These are phyloP conservation scores for Andrena praecox DNA, from an alignment of 2,888 invertebrate species.

Conservation along the genomic window DNA sequence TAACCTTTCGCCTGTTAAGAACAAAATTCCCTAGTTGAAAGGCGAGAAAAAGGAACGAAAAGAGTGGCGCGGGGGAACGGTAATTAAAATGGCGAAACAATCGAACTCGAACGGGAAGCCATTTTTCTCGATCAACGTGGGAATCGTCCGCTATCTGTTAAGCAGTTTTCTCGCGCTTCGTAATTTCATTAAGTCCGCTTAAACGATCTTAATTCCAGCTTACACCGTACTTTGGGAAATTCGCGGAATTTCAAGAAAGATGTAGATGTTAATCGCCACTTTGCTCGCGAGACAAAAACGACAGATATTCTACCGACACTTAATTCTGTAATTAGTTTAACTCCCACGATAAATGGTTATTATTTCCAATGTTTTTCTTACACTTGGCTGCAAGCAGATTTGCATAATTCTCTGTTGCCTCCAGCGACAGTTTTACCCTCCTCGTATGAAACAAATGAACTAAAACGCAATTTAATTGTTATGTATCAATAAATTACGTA, in stretches of 20 bases:
- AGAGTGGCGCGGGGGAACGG: conserved; percentile 37
- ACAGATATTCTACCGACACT: background rate
- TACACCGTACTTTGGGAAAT: conserved; percentile 37
- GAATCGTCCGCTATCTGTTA: conserved; percentile 63
- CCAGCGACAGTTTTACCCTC: too few species aligned
- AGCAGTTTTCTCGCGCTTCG: conserved; percentile 61
- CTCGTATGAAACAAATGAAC: too few species aligned
- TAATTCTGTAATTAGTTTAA: background rate
- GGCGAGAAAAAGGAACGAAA: conserved; percentile 12
- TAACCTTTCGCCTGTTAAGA: background rate
- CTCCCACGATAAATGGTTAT: background rate
- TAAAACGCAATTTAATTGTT: too few species aligned
- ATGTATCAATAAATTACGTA: too few species aligned
- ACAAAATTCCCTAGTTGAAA: background rate
- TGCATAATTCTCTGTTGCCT: too few species aligned
- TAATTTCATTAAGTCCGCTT: conserved; percentile 65
- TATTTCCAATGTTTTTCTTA: background rate
- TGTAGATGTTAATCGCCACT: background rate
- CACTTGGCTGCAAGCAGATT: too few species aligned
- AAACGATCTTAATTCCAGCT: conserved; percentile 64
- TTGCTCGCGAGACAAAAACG: background rate
- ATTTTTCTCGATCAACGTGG: conserved; percentile 59
- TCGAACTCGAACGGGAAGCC: conserved; percentile 39
- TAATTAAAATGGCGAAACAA: conserved; percentile 65
- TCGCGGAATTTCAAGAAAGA: conserved; percentile 17